Evolutionary conservation across 1,140 invertebrate species (phyloP), one percentile per base, ranked within the genome.

Genomic region (Helicoverpa armigera): DNA sequence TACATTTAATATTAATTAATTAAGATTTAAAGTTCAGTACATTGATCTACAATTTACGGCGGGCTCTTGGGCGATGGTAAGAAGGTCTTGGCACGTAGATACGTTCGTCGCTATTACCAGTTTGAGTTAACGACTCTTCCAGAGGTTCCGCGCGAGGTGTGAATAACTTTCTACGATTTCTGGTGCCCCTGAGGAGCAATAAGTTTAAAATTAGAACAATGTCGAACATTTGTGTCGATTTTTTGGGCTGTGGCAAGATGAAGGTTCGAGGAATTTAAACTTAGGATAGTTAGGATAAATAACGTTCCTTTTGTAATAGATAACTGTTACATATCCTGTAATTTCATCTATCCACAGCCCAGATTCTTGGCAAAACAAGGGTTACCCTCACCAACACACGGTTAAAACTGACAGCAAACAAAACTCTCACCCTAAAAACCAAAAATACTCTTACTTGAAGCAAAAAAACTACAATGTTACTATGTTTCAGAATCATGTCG

Each of bases 131-230:
- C 11, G 86, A 88, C 63, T 94, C 92, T 14, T 94, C 92, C 14
- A 94, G 72, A 0, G 91, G 88, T 77, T 94, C 93, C 0, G 89
- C 88, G 7, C 92, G 86, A 1, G 93, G 93, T 2, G 93, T 94
- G 83, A 93, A 94, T 35, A 94, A 75, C 78, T 94, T 94, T 1
- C 93, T 86, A 23, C 92, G 88, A 61, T 92, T 94, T 10, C 93
- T 86, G 3, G 87, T 92, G 7, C 90, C 82, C 14, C 90, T 94
- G 82, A 1, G 79, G 51, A 63, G 75, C 75, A 73, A 61, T 73
- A 63, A 70, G n/a, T 69, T 67, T 67, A 0, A 23, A 58, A 58
- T 50, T 50, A 11, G 11, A 16, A 69, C 11, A 69, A 31, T 61
- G 58, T 13, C 5, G 7, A 10, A 23, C 10, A 10, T 18, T 23